A percentile compares a stretch with the other conserved stretches of the same genome.
Conservation (phyloP, 2,113 vertebrate species). For the Podiceps cristatus region DNA sequence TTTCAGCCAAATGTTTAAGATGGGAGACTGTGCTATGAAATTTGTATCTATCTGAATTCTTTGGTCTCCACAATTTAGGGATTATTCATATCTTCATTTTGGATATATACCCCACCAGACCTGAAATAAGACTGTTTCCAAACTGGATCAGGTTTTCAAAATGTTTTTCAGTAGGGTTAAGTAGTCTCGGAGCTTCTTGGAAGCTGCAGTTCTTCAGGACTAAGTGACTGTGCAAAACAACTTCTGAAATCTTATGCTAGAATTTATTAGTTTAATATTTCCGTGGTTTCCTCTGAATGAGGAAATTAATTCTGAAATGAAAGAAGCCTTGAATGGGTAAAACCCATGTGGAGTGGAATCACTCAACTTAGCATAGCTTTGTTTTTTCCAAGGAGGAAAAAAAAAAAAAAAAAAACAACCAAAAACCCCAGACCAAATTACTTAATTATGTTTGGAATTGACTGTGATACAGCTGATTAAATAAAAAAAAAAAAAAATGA, state of each 20-base stretch:
- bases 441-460: neutral
- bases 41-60: neutral
- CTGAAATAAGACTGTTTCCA: neutral
- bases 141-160: neutral
- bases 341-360: neutral
- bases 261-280: neutral
- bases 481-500: neutral
- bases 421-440: neutral
- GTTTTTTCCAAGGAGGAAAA: constrained; percentile 11
- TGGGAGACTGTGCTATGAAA: neutral
- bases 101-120: neutral
- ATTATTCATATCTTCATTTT: neutral
- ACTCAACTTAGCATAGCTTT: neutral
- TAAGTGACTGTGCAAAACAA: neutral
- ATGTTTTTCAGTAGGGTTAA: neutral
- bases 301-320: constrained; percentile 3
- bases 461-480: constrained; percentile 9
- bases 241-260: neutral
- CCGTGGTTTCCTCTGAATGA: neutral
- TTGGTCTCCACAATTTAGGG: neutral
- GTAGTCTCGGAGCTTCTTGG: neutral
- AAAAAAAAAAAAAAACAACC: neutral
- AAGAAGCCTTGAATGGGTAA: constrained; percentile 17
- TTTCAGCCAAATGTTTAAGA: neutral
- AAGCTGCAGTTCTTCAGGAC: neutral